Conservation (phyloP, 2,797 vertebrate species). For the Yasuhikotakia modesta region DNA sequence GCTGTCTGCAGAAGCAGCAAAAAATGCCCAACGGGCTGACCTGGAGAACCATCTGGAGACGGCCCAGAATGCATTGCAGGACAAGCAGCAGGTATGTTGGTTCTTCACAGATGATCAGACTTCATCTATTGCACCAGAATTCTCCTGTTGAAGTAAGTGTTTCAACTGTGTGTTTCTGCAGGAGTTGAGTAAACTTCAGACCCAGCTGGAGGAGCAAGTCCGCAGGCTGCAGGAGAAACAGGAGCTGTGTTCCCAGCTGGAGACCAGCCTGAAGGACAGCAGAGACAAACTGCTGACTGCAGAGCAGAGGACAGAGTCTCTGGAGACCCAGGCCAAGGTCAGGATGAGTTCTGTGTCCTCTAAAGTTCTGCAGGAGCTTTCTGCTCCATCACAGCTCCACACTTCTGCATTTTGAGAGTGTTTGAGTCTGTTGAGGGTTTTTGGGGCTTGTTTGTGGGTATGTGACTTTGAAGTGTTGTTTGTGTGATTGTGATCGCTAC, state of each 20-base stretch:
- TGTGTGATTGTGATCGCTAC: slow-evolving; percentile 14
- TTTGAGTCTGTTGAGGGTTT: too few species aligned
- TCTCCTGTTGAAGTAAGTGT: background rate
- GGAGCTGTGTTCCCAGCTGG: slow-evolving; percentile 86
- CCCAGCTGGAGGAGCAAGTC: slow-evolving; percentile 83
- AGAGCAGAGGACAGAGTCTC: slow-evolving; percentile 86
- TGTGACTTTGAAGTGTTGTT: background rate
- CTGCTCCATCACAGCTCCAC: background rate
- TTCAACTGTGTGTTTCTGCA: slow-evolving; percentile 58
- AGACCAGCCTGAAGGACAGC: slow-evolving; percentile 85
- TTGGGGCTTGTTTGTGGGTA: background rate
- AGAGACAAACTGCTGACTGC: slow-evolving; percentile 87
- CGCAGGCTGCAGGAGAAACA: slow-evolving; percentile 86
- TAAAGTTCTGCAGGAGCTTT: background rate
- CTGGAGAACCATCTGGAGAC: slow-evolving; percentile 95
- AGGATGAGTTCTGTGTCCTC: slow-evolving; percentile 39
- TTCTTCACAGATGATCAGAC: background rate
- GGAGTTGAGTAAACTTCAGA: slow-evolving; percentile 88
- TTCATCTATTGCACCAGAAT: background rate
- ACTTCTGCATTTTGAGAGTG: too few species aligned
- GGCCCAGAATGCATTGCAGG: slow-evolving; percentile 92
- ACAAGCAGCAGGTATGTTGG: slow-evolving; percentile 90
- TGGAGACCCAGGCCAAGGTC: slow-evolving; percentile 88
- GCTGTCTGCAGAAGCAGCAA: slow-evolving; percentile 93
- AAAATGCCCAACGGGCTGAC: slow-evolving; percentile 90